These are phyloP conservation scores for Macheiramphus alcinus DNA, from an alignment of 2,113 vertebrate genomes.

Conservation along the genomic window DNA sequence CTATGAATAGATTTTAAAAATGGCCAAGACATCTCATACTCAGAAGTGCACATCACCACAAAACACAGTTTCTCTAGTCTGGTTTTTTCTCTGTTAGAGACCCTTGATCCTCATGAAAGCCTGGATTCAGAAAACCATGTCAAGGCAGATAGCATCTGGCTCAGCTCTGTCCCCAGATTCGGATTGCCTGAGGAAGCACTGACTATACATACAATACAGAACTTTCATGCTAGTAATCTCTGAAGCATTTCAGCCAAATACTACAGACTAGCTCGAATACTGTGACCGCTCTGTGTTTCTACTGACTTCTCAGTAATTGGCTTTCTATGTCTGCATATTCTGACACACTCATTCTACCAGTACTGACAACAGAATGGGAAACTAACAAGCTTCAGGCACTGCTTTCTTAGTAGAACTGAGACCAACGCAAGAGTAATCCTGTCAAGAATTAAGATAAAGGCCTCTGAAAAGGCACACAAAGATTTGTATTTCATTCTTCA, in stretches of 20 bases:
- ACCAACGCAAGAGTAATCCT: not conserved
- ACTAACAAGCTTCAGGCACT: not conserved
- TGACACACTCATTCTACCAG: not conserved
- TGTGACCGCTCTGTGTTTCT: not conserved
- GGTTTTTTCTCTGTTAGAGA: not conserved
- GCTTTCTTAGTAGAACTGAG: not conserved
- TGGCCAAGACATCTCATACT: not conserved
- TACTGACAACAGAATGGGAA: not conserved
- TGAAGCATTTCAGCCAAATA: conserved; percentile 16
- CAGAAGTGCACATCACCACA: not conserved
- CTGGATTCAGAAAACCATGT: not conserved
- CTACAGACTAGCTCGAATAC: not conserved
- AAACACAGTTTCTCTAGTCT: not conserved
- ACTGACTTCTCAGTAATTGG: not conserved
- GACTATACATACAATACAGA: conserved; percentile 6
- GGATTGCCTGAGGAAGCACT: not conserved
- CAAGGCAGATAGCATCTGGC: not conserved
- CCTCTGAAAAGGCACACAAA: not conserved
- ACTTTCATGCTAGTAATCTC: conserved; percentile 11
- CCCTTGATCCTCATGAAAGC: not conserved
- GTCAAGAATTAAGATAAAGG: not conserved
- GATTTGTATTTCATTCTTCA: not conserved
- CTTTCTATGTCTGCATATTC: not conserved
- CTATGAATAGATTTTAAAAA: not conserved
- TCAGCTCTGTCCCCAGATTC: not conserved